These are phyloP conservation scores for Anas platyrhynchos DNA, from an alignment of 2,113 vertebrate genomes.

Conservation along the genomic window DNA sequence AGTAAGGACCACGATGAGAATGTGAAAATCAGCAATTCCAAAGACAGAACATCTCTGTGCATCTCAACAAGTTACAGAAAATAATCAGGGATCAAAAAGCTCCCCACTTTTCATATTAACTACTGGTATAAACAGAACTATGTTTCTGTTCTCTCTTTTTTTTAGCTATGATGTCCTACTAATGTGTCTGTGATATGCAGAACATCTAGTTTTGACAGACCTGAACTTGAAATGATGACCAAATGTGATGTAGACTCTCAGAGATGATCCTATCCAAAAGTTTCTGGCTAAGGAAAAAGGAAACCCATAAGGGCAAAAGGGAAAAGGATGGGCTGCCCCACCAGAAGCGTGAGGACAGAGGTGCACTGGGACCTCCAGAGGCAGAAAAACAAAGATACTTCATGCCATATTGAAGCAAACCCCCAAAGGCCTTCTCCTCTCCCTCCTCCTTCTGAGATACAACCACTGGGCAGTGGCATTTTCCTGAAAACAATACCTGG, in stretches of 20 bases:
- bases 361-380: background rate
- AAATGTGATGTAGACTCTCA: fast-evolving
- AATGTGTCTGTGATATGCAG: background rate
- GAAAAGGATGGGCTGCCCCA: background rate
- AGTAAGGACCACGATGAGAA: background rate
- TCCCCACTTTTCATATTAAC: background rate
- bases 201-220: background rate
- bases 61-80: background rate
- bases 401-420: background rate
- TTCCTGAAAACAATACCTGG: background rate
- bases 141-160: background rate
- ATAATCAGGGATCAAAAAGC: background rate
- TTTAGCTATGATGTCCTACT: background rate
- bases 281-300: background rate
- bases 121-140: background rate
- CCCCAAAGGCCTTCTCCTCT: background rate
- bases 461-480: background rate
- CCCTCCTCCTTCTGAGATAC: background rate
- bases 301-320: background rate
- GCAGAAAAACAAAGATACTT: background rate
- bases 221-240: background rate
- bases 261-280: background rate
- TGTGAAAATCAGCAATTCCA: background rate
- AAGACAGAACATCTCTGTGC: background rate
- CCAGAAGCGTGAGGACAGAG: background rate